Conservation (phyloP, 1,140 invertebrate species). For the Heliothis virescens region DNA sequence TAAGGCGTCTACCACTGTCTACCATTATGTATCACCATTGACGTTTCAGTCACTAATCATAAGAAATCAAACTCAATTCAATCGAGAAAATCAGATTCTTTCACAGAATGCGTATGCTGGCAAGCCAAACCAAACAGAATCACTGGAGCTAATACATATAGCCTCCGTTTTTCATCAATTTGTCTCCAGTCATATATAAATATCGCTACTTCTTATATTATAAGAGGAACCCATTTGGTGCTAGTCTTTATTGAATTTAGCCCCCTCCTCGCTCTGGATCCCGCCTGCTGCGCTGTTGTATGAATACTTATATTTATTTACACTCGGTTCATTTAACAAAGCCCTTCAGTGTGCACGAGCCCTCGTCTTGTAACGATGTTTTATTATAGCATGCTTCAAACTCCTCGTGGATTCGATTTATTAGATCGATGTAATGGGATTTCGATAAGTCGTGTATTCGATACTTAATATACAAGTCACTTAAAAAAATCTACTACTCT, state of each 20-base stretch:
- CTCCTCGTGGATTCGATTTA: slow-evolving; percentile 23
- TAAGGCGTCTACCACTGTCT: no score
- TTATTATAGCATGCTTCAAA: slow-evolving; percentile 40
- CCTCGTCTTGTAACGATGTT: slow-evolving; percentile 59
- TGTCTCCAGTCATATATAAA: not conserved
- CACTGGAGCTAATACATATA: no score
- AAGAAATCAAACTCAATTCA: no score
- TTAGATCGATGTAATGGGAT: not conserved
- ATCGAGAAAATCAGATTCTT: no score
- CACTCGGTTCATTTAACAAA: slow-evolving; percentile 83
- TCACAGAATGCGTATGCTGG: no score
- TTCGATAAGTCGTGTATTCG: no score
- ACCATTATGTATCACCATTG: no score
- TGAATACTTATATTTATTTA: slow-evolving; percentile 84
- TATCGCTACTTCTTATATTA: slow-evolving; percentile 7
- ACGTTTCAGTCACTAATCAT: no score
- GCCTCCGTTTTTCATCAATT: no score
- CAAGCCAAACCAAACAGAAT: no score
- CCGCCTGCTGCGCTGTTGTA: slow-evolving; percentile 76
- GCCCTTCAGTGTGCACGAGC: slow-evolving; percentile 70
- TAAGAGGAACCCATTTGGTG: slow-evolving; percentile 59
- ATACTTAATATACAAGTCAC: no score
- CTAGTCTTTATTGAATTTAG: slow-evolving; percentile 72
- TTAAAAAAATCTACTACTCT: no score
- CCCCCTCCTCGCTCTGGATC: slow-evolving; percentile 67